These are phyloP conservation scores for Pseudomyrmex cubaensis DNA, from an alignment of 1,140 invertebrate species.

Conservation along the genomic window DNA sequence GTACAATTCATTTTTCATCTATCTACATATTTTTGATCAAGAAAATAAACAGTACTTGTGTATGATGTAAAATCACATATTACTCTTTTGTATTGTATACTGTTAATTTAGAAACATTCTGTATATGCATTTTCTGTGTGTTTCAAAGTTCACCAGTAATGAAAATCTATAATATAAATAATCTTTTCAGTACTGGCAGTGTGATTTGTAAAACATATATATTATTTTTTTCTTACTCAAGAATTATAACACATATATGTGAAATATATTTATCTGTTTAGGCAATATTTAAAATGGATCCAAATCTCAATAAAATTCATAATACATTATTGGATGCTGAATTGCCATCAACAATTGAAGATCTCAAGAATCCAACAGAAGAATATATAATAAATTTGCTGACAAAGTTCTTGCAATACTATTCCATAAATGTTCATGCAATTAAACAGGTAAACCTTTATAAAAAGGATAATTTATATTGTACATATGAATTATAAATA, in stretches of 20 bases:
- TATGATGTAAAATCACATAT: no score
- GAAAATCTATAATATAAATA: no score
- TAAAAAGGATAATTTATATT: neutral
- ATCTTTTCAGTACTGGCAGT: no score
- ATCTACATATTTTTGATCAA: no score
- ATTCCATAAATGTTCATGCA: constrained; percentile 64
- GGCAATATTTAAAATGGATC: neutral
- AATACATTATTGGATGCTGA: constrained; percentile 64
- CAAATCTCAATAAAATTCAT: constrained; percentile 67
- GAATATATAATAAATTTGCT: constrained; percentile 72
- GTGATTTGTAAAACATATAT: no score
- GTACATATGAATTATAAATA: neutral
- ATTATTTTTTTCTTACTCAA: neutral
- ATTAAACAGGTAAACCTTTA: constrained; percentile 63
- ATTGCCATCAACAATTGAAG: constrained; percentile 69
- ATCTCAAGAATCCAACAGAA: constrained; percentile 75
- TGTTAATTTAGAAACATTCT: no score
- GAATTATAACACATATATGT: no score
- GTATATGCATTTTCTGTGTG: no score
- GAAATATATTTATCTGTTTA: neutral
- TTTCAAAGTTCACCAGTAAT: no score
- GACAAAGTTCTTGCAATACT: constrained; percentile 68
- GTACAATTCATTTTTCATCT: no score
- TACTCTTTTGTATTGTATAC: no score
- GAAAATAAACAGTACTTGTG: no score